phyloP scores from a whole-genome alignment of 2,797 vertebrate genomes.

The Pteronotus mesoamericanus region DNA sequence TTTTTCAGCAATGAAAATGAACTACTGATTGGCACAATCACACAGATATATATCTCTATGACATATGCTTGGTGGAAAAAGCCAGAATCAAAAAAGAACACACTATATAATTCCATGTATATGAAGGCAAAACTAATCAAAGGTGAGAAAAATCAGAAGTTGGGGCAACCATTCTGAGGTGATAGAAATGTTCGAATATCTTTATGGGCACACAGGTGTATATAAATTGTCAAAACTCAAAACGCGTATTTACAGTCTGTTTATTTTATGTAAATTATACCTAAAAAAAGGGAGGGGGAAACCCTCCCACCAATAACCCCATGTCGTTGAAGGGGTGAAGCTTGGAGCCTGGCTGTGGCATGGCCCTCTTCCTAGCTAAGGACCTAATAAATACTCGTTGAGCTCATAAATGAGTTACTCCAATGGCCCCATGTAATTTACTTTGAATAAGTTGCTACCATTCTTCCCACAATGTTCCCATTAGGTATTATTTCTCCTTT shows the following conservation, averaged over 20 bases:
- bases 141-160: background rate
- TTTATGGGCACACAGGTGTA: background rate
- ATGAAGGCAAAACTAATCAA: background rate
- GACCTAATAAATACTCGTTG: background rate
- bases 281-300: background rate
- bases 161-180: rapidly evolving
- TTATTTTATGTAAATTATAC: background rate
- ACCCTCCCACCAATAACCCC: background rate
- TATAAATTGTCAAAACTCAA: background rate
- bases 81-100: background rate
- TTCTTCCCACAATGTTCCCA: background rate
- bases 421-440: background rate
- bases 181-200: background rate
- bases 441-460: background rate
- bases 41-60: background rate
- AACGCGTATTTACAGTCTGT: background rate
- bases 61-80: background rate
- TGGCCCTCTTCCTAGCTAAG: background rate
- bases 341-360: background rate
- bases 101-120: background rate
- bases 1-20: background rate
- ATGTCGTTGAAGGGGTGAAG: too few species aligned
- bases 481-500: background rate
- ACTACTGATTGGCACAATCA: background rate
- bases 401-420: constrained; percentile 18